Evolutionary conservation across 2,888 invertebrate species (phyloP).

Genomic region (Teleogryllus oceanicus): DNA sequence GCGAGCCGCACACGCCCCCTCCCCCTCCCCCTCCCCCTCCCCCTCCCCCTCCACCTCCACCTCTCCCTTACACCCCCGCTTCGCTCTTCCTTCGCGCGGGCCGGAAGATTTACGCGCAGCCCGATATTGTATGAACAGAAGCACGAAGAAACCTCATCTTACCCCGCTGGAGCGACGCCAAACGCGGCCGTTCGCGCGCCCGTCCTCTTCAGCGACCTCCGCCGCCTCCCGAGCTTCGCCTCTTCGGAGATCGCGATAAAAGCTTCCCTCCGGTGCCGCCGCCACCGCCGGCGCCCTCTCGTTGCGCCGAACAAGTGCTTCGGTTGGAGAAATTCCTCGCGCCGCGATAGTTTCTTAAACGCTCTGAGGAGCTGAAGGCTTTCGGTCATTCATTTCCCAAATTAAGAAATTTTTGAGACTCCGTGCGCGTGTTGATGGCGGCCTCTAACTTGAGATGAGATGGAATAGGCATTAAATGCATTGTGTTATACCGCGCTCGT

Average conservation of each 20-base stretch:
- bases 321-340: neutral
- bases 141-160: neutral
- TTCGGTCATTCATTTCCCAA: no score
- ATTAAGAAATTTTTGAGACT: no score
- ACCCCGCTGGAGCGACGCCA: neutral
- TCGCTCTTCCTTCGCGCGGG: neutral
- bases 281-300: neutral
- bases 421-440: no score
- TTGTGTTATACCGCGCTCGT: no score
- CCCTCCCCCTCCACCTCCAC: neutral
- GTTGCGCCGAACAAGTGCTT: no score
- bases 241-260: neutral
- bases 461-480: no score
- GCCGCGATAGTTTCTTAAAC: neutral
- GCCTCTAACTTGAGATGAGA: no score
- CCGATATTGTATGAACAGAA: neutral
- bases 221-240: neutral
- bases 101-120: neutral
- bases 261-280: neutral
- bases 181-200: constrained; percentile 9
- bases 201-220: neutral
- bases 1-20: neutral
- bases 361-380: no score
- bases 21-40: neutral
- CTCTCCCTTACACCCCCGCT: neutral